Evolutionary conservation across 1,140 invertebrate species (phyloP).

Genomic region (Megalopta genalis): DNA sequence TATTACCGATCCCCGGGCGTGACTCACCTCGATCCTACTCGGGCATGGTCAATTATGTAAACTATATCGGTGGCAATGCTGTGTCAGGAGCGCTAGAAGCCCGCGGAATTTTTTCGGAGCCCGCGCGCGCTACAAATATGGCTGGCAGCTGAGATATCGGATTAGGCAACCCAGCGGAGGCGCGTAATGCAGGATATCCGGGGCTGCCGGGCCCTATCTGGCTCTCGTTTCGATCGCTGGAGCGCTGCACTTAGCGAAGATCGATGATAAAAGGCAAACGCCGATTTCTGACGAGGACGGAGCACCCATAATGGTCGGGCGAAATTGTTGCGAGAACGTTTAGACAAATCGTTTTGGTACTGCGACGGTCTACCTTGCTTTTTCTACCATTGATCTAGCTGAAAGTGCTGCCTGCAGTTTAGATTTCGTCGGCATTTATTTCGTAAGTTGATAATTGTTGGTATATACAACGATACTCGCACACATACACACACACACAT

Average conservation of each 20-base stretch:
- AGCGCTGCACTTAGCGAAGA: background rate
- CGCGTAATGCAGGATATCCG: slow-evolving; percentile 13
- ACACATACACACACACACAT: no score
- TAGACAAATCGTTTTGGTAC: no score
- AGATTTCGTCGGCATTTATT: no score
- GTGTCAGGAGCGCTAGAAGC: background rate
- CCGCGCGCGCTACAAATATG: background rate
- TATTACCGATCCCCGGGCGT: background rate
- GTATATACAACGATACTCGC: no score
- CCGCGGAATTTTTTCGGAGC: background rate
- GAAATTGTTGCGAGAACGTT: no score
- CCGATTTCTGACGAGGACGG: background rate
- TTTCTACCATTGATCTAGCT: no score
- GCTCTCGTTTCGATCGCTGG: background rate
- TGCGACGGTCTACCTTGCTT: no score
- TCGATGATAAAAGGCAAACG: background rate
- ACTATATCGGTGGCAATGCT: background rate
- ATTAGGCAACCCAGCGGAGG: slow-evolving; percentile 22
- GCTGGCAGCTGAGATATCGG: background rate
- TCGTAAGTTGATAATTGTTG: no score
- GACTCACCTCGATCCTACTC: background rate
- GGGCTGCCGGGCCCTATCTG: background rate
- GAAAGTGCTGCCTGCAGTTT: no score
- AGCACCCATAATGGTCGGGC: no score
- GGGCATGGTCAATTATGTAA: slow-evolving; percentile 4